Evolutionary conservation across 2,797 vertebrate species (phyloP), one percentile per base, ranked within the genome.

Genomic region (Parauchenoglanis ngamensis): DNA sequence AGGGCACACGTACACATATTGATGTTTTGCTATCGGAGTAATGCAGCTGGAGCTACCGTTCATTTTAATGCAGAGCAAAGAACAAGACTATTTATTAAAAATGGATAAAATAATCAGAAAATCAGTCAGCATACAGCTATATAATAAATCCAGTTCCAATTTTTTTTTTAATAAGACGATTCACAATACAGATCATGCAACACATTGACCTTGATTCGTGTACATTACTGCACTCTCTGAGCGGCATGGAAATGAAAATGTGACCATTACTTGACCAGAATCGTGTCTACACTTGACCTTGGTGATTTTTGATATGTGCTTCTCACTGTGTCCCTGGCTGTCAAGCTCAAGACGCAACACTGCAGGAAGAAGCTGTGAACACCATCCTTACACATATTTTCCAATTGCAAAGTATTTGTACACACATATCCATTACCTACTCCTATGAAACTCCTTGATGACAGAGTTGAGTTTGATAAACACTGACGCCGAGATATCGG

Each of bases 221-320:
- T 79, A 77, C 52, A 31, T 31, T 56, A 77, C 31, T 21, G 28
- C 28, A 35, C 52, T 35, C 76, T 78, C 7, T 23, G 40, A 79
- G 54, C 25, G 31, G 56, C 31, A 59, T 13, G 35, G 31, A 80
- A 80, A 40, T 7, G 3, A 56, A 78, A 2, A 21, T 1, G 35
- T 23, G 28, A 25, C 15, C 1, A 12, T 57, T 72, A 68, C 46
- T 49, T 82, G 56, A 89, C 76, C 68, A 59, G 31, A 70, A 19
- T 44, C 19, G 65, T 40, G 46, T 46, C 52, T 70, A 54, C 75
- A 79, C 70, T 80, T 75, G 61, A 67, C 28, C 73, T 54, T 73
- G 25, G 56, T 73, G 78, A 90, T 67, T 87, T 44, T 76, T 31
- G 17, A 78, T 65, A 75, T 56, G 72, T 31, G 59, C n/a, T 63